Percentiles rank a stretch among this genome's conserved stretches.
Conservation (phyloP, 1,140 invertebrate species). For the Brachionus paranguensis region DNA sequence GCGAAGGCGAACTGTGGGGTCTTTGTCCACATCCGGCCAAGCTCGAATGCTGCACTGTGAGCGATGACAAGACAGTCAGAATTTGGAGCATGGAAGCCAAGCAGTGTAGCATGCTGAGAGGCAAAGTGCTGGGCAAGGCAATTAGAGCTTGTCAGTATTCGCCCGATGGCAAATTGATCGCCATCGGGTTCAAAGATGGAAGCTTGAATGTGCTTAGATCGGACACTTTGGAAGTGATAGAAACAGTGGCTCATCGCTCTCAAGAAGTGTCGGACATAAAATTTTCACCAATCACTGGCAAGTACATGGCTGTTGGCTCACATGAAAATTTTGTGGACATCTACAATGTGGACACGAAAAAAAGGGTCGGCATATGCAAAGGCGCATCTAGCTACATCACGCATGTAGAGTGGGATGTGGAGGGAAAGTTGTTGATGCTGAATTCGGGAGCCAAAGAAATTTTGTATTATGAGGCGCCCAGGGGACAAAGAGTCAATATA, state of each 20-base stretch:
- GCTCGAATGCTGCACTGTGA: constrained; percentile 50
- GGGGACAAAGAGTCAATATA: constrained; percentile 50
- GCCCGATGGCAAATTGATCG: constrained; percentile 51
- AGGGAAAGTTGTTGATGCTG: constrained; percentile 54
- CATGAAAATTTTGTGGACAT: constrained; percentile 58
- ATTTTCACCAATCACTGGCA: constrained; percentile 54
- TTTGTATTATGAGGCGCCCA: constrained; percentile 55
- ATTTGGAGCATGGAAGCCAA: constrained; percentile 48
- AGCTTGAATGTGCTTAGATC: not conserved
- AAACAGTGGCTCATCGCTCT: constrained; percentile 51
- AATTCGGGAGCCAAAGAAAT: constrained; percentile 56
- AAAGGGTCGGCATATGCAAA: constrained; percentile 55
- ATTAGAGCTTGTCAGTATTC: constrained; percentile 51
- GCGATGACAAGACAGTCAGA: constrained; percentile 53
- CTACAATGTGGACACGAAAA: constrained; percentile 53
- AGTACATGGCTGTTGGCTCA: constrained; percentile 56
- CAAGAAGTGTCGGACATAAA: constrained; percentile 55
- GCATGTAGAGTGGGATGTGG: constrained; percentile 54
- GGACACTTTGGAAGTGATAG: constrained; percentile 47
- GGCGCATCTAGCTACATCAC: constrained; percentile 56
- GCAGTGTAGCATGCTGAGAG: not conserved
- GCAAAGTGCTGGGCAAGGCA: constrained; percentile 47
- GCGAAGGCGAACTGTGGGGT: constrained; percentile 55
- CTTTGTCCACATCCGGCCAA: constrained; percentile 50
- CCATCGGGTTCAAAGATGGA: constrained; percentile 55